These are phyloP conservation scores for Amblyjoppa fuscipennis DNA, from an alignment of 2,888 invertebrate genomes.

Conservation along the genomic window DNA sequence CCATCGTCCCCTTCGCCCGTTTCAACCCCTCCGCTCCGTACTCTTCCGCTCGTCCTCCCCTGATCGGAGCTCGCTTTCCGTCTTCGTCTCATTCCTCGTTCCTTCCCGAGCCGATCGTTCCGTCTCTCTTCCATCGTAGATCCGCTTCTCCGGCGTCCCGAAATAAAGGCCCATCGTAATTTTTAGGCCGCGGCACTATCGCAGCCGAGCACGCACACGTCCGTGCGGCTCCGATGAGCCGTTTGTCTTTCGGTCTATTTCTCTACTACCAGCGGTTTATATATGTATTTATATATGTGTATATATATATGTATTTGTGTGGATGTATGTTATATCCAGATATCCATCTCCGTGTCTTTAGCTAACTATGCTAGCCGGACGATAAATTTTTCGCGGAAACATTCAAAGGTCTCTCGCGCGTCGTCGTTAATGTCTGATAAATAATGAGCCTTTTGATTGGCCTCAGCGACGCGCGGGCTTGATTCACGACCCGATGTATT, in stretches of 20 bases:
- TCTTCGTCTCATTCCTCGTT: slow-evolving; percentile 27
- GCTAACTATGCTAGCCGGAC: slow-evolving; percentile 37
- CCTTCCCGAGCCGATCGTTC: not conserved
- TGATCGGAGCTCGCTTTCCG: slow-evolving; percentile 42
- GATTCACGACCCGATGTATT: slow-evolving; percentile 16
- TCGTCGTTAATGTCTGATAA: slow-evolving; percentile 31
- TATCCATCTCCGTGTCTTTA: slow-evolving; percentile 16
- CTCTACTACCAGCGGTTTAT: slow-evolving; percentile 19
- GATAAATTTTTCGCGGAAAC: slow-evolving; percentile 50
- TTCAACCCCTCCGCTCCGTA: slow-evolving; percentile 30
- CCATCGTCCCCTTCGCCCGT: slow-evolving; percentile 53
- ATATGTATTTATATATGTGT: not conserved
- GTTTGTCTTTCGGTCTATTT: slow-evolving; percentile 52
- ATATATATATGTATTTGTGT: not conserved
- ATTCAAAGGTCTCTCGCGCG: slow-evolving; percentile 34
- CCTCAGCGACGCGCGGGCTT: slow-evolving; percentile 11
- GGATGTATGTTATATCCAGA: slow-evolving; percentile 6
- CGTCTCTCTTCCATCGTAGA: slow-evolving; percentile 15
- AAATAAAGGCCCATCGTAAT: slow-evolving; percentile 79
- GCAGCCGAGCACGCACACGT: slow-evolving; percentile 47
- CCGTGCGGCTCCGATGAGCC: slow-evolving; percentile 14
- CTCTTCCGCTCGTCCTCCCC: slow-evolving; percentile 53
- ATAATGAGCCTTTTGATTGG: slow-evolving; percentile 56
- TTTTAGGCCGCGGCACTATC: slow-evolving; percentile 68
- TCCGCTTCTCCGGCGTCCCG: slow-evolving; percentile 62